These are phyloP conservation scores for Andrena marginata DNA, from an alignment of 2,888 invertebrate genomes.

Conservation along the genomic window DNA sequence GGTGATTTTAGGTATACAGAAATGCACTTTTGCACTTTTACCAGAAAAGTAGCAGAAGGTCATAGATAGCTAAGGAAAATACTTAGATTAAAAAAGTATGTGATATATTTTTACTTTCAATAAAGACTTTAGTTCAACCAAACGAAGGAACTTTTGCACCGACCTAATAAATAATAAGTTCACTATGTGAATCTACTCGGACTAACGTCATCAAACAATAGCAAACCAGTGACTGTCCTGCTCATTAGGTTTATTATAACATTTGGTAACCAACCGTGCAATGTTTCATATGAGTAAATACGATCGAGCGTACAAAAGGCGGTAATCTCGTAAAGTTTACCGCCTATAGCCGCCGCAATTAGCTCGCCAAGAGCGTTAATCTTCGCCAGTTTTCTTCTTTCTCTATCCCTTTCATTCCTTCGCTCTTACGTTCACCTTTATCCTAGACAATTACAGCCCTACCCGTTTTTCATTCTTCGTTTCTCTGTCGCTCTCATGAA, in stretches of 20 bases:
- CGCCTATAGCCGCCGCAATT: slow-evolving; percentile 36
- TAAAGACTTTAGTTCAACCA: no score
- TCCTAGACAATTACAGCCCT: slow-evolving; percentile 54
- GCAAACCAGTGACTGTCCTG: neutral
- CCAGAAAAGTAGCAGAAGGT: no score
- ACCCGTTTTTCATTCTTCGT: slow-evolving; percentile 56
- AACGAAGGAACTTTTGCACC: no score
- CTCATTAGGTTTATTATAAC: neutral
- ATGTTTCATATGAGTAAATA: neutral
- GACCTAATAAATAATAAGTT: neutral
- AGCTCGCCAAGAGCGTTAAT: slow-evolving; percentile 46
- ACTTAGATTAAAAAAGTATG: no score
- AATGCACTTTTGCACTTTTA: no score
- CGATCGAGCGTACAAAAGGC: slow-evolving; percentile 5
- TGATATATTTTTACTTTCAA: no score
- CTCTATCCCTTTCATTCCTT: slow-evolving; percentile 40
- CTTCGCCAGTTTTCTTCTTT: slow-evolving; percentile 32
- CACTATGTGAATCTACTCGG: neutral
- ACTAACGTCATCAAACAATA: neutral
- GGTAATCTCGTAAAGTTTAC: slow-evolving; percentile 33
- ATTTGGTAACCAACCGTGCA: slow-evolving; percentile 22
- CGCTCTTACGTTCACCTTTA: slow-evolving; percentile 42
- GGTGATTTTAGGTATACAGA: no score
- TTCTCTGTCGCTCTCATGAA: slow-evolving; percentile 71
- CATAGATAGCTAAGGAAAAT: no score